Conservation (phyloP, 1,140 invertebrate genomes). For the Pseudomyrmex cubaensis region DNA sequence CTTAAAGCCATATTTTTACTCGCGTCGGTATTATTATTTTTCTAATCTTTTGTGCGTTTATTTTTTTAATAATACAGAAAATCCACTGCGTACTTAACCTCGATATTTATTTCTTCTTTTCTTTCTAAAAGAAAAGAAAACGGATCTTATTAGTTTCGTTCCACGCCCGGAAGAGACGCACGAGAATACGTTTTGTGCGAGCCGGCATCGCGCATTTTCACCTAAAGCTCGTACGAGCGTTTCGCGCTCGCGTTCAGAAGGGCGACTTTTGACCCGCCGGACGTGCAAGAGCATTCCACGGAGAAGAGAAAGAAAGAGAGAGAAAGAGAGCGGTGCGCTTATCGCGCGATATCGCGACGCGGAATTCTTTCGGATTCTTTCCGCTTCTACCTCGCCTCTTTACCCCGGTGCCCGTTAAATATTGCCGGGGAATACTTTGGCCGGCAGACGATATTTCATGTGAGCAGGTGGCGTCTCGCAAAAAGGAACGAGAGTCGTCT, state of each 20-base stretch:
- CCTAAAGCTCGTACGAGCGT: background rate
- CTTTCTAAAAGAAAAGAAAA: background rate
- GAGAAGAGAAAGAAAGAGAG: no score
- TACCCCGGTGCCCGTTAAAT: constrained; percentile 61
- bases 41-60: no score
- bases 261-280: constrained; percentile 52
- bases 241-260: constrained; percentile 9
- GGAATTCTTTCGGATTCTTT: constrained; percentile 60
- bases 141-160: background rate
- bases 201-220: constrained; percentile 1
- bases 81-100: no score
- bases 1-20: no score
- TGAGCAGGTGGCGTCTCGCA: constrained; percentile 71
- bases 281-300: constrained; percentile 52
- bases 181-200: background rate
- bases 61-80: no score
- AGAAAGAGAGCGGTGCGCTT: constrained; percentile 16
- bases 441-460: constrained; percentile 70
- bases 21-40: no score
- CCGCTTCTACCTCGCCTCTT: constrained; percentile 12
- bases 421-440: constrained; percentile 58
- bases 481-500: constrained; percentile 64
- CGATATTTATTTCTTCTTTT: background rate
- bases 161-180: background rate
- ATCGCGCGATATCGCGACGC: constrained; percentile 58